Evolutionary conservation across 23 tunicate genomes (phyloP).

Genomic region (Clavelina lepadiformis): DNA sequence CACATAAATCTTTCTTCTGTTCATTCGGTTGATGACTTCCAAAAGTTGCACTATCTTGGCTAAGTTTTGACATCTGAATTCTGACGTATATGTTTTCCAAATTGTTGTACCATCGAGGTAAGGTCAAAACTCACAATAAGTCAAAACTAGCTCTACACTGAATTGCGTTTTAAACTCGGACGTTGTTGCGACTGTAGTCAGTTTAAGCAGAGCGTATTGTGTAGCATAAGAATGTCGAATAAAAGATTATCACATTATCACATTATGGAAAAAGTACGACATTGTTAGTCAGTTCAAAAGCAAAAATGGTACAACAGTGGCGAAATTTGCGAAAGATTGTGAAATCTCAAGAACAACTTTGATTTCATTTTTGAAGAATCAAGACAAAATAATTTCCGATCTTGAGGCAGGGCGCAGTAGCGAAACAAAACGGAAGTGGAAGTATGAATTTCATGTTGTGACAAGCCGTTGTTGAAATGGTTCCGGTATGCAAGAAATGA

Average conservation of each 20-base stretch:
- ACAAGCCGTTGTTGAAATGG: slow-evolving; percentile 29
- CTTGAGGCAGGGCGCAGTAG: slow-evolving; percentile 22
- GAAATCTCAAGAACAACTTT: slow-evolving; percentile 12
- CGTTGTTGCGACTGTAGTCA: slow-evolving; percentile 1
- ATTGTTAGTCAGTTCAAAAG: slow-evolving; percentile 11
- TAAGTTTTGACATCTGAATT: no score
- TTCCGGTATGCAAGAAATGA: slow-evolving; percentile 21
- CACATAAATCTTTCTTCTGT: no score
- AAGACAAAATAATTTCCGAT: slow-evolving; percentile 15
- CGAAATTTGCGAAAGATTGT: slow-evolving; percentile 9
- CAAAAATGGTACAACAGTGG: no score
- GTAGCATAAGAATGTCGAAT: not conserved
- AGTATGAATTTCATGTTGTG: slow-evolving; percentile 13
- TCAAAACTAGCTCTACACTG: slow-evolving; percentile 11
- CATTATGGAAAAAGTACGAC: not conserved
- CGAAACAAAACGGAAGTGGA: slow-evolving; percentile 12
- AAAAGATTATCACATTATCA: not conserved
- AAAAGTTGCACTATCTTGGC: no score
- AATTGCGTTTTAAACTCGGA: slow-evolving; percentile 8
- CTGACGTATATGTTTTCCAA: no score
- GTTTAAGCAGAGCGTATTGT: not conserved
- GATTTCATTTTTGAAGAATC: not conserved
- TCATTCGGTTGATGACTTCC: no score
- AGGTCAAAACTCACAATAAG: no score
- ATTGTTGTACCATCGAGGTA: no score